Conservation (phyloP, 1,140 invertebrate genomes). For the Camponotus floridanus region DNA sequence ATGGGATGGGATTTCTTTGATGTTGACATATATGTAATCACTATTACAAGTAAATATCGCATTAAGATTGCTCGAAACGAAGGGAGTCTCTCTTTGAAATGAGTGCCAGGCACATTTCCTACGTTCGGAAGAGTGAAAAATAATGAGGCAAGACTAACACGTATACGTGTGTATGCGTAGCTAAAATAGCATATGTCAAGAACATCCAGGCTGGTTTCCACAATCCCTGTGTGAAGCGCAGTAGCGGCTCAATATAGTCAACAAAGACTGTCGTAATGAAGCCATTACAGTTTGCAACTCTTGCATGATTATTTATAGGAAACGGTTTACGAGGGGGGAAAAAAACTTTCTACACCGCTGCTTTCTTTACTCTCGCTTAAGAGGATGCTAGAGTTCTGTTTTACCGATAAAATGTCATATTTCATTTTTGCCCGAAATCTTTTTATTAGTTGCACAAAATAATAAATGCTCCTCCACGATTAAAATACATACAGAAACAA, state of each 20-base stretch:
- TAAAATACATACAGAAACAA: too few relatives aligned
- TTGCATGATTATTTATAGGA: slow-evolving; percentile 57
- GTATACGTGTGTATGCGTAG: background rate
- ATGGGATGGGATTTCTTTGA: background rate
- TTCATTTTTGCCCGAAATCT: too few relatives aligned
- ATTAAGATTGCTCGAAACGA: background rate
- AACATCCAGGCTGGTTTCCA: slow-evolving; percentile 51
- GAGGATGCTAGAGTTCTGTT: too few relatives aligned
- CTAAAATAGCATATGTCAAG: slow-evolving; percentile 59
- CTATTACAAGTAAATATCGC: background rate
- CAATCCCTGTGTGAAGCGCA: slow-evolving; percentile 45
- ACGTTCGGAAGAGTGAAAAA: slow-evolving; percentile 41
- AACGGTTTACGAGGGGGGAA: slow-evolving; percentile 22
- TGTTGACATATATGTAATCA: background rate
- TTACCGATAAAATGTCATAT: too few relatives aligned
- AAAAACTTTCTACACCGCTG: slow-evolving; percentile 21
- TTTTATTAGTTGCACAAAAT: too few relatives aligned
- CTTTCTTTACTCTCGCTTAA: slow-evolving; percentile 11
- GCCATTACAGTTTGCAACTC: slow-evolving; percentile 24
- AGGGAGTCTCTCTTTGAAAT: slow-evolving; percentile 23
- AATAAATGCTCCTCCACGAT: too few relatives aligned
- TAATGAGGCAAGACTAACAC: slow-evolving; percentile 34
- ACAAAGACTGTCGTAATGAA: slow-evolving; percentile 55
- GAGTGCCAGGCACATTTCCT: background rate
- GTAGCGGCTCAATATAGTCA: slow-evolving; percentile 51